Percentiles rank a stretch among this genome's conserved stretches.
These are phyloP conservation scores for Rhinella marina DNA, from an alignment of 2,797 vertebrate genomes.

Conservation along the genomic window DNA sequence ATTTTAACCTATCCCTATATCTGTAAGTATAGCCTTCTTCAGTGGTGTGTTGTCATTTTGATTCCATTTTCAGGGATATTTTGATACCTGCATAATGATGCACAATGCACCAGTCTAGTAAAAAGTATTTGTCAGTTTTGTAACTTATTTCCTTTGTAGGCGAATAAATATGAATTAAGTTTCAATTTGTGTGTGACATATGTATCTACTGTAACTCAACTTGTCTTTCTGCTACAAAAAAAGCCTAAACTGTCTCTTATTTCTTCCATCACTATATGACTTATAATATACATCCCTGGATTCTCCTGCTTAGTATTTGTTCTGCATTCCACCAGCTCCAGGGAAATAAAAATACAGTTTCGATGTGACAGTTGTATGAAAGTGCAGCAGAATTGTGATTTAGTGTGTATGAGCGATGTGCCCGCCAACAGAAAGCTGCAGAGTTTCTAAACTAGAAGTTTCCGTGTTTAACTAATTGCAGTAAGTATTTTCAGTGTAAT, in stretches of 20 bases:
- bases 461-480: conserved; percentile 30
- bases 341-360: conserved; percentile 22
- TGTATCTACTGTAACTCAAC: not conserved
- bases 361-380: conserved; percentile 10
- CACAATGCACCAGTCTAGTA: not conserved
- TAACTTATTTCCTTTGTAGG: not conserved
- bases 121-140: not conserved
- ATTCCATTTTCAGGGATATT: not conserved
- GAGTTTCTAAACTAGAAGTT: conserved; percentile 4
- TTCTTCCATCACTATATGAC: not conserved
- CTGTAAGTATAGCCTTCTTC: no score
- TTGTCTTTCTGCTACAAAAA: not conserved
- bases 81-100: not conserved
- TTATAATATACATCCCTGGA: not conserved
- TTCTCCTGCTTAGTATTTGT: not conserved
- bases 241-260: not conserved
- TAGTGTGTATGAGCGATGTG: not conserved
- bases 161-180: not conserved
- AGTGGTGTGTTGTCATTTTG: not conserved
- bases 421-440: not conserved
- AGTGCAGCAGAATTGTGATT: not conserved
- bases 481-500: conserved; percentile 31
- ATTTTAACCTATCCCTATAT: no score
- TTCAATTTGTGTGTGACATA: not conserved
- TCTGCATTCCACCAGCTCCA: not conserved